A percentile compares a stretch with the other conserved stretches of the same genome.
These are phyloP conservation scores for Tetragonula carbonaria DNA, from an alignment of 2,888 invertebrate genomes.

Conservation along the genomic window DNA sequence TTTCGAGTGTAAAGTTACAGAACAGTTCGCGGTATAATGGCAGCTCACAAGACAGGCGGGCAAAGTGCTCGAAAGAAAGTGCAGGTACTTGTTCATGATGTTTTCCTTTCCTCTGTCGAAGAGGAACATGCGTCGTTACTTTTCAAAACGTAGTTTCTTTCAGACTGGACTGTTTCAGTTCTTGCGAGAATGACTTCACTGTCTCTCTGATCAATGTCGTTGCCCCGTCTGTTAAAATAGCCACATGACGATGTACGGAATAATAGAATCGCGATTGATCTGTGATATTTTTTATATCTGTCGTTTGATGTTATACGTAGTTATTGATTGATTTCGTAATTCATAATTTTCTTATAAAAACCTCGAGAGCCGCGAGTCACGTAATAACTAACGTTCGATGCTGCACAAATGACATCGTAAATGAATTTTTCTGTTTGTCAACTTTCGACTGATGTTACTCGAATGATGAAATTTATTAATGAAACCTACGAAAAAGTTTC, in stretches of 20 bases:
- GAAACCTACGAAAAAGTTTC: not conserved
- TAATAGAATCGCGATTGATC: slow-evolving; percentile 4
- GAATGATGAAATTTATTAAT: not conserved
- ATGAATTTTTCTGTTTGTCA: slow-evolving; percentile 10
- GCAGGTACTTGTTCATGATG: slow-evolving; percentile 81
- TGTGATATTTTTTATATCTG: not conserved
- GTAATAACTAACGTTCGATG: not conserved
- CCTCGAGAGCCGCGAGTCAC: not conserved
- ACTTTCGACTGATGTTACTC: not conserved
- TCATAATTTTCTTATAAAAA: not conserved
- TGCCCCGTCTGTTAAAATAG: not conserved
- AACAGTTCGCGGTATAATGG: slow-evolving; percentile 77
- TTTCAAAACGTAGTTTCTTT: not conserved
- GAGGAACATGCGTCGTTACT: not conserved
- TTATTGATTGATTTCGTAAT: slow-evolving; percentile 22
- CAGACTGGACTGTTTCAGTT: not conserved
- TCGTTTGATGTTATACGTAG: not conserved
- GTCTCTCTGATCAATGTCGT: not conserved
- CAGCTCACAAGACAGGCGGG: slow-evolving; percentile 84
- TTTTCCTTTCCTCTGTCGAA: not conserved
- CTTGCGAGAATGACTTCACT: not conserved
- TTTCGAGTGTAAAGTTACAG: slow-evolving; percentile 31
- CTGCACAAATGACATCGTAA: not conserved
- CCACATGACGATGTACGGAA: not conserved
- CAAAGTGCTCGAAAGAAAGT: slow-evolving; percentile 85